Evolutionary conservation across 2,113 vertebrate genomes (phyloP).

Genomic region (Thunnus thynnus): DNA sequence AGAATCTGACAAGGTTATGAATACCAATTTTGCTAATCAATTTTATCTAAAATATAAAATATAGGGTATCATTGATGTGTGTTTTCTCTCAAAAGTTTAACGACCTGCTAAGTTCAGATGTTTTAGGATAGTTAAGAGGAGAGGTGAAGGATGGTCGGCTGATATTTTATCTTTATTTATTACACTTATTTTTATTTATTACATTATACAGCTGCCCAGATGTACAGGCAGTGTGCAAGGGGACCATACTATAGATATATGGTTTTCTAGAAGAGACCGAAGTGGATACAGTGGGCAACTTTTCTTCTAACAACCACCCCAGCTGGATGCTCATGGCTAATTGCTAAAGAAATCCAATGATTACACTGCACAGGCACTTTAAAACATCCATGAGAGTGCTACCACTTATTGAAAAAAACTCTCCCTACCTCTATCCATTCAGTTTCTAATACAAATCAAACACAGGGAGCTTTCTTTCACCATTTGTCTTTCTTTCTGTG

Average conservation of each 20-base stretch:
- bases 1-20: constrained; percentile 85
- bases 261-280: constrained; percentile 43
- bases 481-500: constrained; percentile 86
- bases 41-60: constrained; percentile 83
- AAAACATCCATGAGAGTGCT: constrained; percentile 79
- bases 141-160: constrained; percentile 46
- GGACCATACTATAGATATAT: constrained; percentile 35
- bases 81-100: constrained; percentile 74
- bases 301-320: constrained; percentile 71
- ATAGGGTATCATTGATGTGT: constrained; percentile 78
- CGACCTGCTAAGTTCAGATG: constrained; percentile 58
- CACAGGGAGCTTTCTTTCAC: constrained; percentile 80
- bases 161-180: constrained; percentile 50
- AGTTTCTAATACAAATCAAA: constrained; percentile 88
- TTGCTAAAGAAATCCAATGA: constrained; percentile 85
- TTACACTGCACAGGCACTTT: constrained; percentile 80
- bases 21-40: constrained; percentile 87
- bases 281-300: constrained; percentile 60
- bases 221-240: constrained; percentile 27
- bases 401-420: constrained; percentile 79
- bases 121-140: constrained; percentile 50
- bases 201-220: constrained; percentile 51
- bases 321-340: constrained; percentile 82
- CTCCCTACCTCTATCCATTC: constrained; percentile 73
- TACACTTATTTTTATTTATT: constrained; percentile 61